Conservation (phyloP, 2,888 invertebrate genomes). For the Oscheius myriophilus region DNA sequence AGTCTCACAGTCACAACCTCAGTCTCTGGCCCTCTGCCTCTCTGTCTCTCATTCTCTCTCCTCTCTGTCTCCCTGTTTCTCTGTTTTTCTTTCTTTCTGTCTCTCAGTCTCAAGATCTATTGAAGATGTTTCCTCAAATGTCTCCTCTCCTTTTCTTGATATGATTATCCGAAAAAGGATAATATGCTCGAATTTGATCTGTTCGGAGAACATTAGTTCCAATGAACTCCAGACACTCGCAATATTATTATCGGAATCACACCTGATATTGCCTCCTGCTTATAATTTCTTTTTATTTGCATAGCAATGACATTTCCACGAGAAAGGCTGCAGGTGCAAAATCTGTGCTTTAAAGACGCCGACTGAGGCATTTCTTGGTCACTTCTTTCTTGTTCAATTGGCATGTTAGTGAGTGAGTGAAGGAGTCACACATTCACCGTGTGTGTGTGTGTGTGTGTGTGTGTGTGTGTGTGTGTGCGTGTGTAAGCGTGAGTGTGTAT, state of each 20-base stretch:
- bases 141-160: not conserved
- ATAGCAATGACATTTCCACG: too few species aligned
- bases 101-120: not conserved
- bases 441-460: too few species aligned
- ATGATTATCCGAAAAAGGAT: not conserved
- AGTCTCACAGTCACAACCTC: too few species aligned
- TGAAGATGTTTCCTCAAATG: not conserved
- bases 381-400: too few species aligned
- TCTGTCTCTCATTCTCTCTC: not conserved
- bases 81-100: not conserved
- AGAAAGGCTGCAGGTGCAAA: too few species aligned
- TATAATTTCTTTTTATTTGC: not conserved
- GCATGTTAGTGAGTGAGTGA: too few species aligned
- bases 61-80: not conserved
- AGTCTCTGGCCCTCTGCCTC: too few species aligned
- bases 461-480: too few species aligned
- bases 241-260: slow-evolving; percentile 2
- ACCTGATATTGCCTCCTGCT: not conserved
- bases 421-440: too few species aligned
- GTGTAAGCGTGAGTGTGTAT: too few species aligned
- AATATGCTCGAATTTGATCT: not conserved
- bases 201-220: not conserved
- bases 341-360: too few species aligned
- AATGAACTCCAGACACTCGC: not conserved
- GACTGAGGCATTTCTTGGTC: too few species aligned